These are phyloP conservation scores for Sarcophilus harrisii DNA, from an alignment of 2,797 vertebrate species.

Conservation along the genomic window DNA sequence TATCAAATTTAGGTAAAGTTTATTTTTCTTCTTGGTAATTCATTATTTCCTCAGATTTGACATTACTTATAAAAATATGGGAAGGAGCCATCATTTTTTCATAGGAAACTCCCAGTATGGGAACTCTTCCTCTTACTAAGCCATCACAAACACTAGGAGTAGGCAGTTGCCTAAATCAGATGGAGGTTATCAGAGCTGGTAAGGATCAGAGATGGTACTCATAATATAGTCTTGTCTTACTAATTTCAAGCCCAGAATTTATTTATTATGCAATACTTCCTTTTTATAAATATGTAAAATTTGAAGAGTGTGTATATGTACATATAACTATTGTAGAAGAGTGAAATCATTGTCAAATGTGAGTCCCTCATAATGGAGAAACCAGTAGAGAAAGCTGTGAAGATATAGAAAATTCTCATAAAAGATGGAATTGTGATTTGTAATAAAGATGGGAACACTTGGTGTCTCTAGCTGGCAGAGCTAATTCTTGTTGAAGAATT, in stretches of 20 bases:
- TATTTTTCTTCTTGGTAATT: not conserved
- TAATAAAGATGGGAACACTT: not conserved
- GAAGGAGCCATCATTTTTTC: not conserved
- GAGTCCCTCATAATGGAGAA: conserved; percentile 29
- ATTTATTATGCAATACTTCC: not conserved
- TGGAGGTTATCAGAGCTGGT: not conserved
- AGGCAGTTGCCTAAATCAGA: not conserved
- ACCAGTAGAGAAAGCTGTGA: not conserved
- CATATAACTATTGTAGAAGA: conserved; percentile 40
- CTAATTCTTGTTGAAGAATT: not conserved
- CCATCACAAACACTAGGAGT: not conserved
- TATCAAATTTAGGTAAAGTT: not conserved
- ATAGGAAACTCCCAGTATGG: not conserved
- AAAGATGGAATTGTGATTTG: not conserved
- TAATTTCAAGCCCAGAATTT: not conserved
- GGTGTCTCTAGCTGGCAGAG: not conserved
- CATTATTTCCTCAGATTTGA: not conserved
- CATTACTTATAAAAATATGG: not conserved
- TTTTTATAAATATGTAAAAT: not conserved
- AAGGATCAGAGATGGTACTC: not conserved
- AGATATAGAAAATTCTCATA: not conserved
- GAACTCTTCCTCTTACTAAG: not conserved
- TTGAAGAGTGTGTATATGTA: not conserved
- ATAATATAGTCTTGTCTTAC: not conserved
- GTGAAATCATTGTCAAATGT: not conserved